A percentile compares a stretch with the other conserved stretches of the same genome.
Evolutionary conservation across 2,113 vertebrate species (phyloP).

Genomic region (Marcusenius ussheri): DNA sequence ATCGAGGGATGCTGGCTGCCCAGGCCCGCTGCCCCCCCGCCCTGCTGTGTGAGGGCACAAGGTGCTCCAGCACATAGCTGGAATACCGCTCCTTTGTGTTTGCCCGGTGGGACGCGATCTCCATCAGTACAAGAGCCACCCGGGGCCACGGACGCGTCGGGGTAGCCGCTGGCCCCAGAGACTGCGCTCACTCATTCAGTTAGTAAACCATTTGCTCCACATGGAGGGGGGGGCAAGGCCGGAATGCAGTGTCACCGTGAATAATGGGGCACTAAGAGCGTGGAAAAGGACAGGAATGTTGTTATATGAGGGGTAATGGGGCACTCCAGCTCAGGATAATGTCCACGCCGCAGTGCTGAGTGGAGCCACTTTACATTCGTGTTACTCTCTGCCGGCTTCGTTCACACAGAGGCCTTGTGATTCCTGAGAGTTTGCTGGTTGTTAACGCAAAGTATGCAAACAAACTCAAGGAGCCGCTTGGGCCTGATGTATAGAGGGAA

Average conservation of each 20-base stretch:
- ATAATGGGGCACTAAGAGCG: slow-evolving; percentile 8
- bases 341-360: slow-evolving; percentile 31
- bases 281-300: slow-evolving; percentile 24
- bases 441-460: neutral
- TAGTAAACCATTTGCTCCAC: slow-evolving; percentile 15
- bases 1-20: slow-evolving; percentile 30
- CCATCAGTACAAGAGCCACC: slow-evolving; percentile 30
- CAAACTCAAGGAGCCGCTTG: neutral
- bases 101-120: slow-evolving; percentile 28
- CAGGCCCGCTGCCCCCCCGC: slow-evolving; percentile 25
- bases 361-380: neutral
- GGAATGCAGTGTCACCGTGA: neutral
- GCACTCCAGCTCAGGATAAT: slow-evolving; percentile 30
- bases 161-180: slow-evolving; percentile 33
- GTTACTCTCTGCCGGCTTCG: neutral
- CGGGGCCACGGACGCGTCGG: slow-evolving; percentile 32
- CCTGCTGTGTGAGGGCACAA: slow-evolving; percentile 35
- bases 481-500: slow-evolving; percentile 1
- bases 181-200: slow-evolving; percentile 1
- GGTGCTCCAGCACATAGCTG: slow-evolving; percentile 54
- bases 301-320: slow-evolving; percentile 9
- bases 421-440: neutral
- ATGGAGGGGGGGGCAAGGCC: neutral
- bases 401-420: neutral
- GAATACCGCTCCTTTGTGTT: slow-evolving; percentile 52